A percentile compares a stretch with the other conserved stretches of the same genome.
phyloP scores from a whole-genome alignment of 2,113 vertebrate genomes.

The Myocastor coypus region DNA sequence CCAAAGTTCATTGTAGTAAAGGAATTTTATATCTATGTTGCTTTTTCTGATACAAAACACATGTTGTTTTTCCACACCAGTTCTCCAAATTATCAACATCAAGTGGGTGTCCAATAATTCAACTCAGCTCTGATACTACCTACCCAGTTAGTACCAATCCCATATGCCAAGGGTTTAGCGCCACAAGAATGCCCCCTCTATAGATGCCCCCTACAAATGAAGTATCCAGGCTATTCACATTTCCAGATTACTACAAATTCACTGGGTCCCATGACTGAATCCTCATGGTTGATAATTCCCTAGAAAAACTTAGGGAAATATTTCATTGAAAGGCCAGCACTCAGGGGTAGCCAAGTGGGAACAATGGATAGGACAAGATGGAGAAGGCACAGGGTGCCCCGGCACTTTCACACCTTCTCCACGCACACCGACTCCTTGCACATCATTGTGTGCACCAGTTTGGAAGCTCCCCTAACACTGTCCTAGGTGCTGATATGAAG shows the following conservation, averaged over 20 bases:
- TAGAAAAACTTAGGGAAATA: background rate
- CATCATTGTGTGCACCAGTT: background rate
- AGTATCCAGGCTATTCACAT: background rate
- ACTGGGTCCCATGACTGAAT: background rate
- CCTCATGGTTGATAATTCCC: background rate
- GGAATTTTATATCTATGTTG: background rate
- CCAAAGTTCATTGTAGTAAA: background rate
- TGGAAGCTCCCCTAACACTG: background rate
- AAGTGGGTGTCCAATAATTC: background rate
- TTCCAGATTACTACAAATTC: background rate
- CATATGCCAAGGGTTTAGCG: background rate
- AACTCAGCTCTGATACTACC: background rate
- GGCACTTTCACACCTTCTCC: background rate
- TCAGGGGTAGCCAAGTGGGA: background rate
- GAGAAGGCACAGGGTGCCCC: fast-evolving
- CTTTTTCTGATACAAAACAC: background rate
- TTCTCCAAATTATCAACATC: background rate
- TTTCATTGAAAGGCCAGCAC: background rate
- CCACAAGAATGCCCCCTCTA: background rate
- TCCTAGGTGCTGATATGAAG: background rate
- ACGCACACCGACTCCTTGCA: background rate
- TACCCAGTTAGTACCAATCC: background rate
- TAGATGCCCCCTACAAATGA: background rate
- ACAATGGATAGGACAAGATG: background rate
- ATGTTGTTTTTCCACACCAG: background rate